phyloP scores from a whole-genome alignment of 2,113 vertebrate genomes.

The Plecturocebus donacophilus region DNA sequence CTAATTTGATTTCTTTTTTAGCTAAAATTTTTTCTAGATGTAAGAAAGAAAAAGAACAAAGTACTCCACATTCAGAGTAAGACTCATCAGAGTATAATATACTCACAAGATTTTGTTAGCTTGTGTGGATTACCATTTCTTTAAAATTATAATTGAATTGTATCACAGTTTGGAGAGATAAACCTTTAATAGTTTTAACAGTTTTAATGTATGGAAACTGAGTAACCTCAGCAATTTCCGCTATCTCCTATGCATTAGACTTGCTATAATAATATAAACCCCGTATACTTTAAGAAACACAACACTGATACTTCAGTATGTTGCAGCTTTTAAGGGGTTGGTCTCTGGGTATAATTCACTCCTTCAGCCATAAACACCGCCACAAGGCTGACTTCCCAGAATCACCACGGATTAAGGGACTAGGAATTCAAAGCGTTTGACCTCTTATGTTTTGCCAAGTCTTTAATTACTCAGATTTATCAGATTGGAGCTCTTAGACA shows the following conservation, averaged over 20 bases:
- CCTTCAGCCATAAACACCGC: conserved; percentile 9
- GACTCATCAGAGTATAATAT: not conserved
- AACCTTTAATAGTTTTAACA: not conserved
- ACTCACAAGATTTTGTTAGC: not conserved
- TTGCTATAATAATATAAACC: conserved; percentile 19
- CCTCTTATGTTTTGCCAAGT: conserved; percentile 45
- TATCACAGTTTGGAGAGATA: not conserved
- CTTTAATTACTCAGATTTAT: conserved; percentile 77
- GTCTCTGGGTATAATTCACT: conserved; percentile 50
- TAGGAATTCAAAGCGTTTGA: conserved; percentile 36
- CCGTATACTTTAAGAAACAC: conserved; percentile 40
- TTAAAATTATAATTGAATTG: conserved; percentile 61
- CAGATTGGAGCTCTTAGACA: conserved; percentile 68
- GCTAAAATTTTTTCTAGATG: not conserved
- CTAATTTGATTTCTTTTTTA: conserved; percentile 26
- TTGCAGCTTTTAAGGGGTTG: not conserved
- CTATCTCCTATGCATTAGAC: not conserved
- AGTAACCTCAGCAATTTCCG: not conserved
- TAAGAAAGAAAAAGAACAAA: conserved; percentile 21
- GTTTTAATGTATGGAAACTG: not conserved
- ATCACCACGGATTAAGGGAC: not conserved
- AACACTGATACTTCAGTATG: not conserved
- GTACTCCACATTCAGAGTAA: not conserved
- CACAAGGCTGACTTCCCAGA: conserved; percentile 16
- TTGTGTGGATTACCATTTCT: conserved; percentile 10